These are phyloP conservation scores for Falco naumanni DNA, from an alignment of 2,797 vertebrate genomes.

Conservation along the genomic window DNA sequence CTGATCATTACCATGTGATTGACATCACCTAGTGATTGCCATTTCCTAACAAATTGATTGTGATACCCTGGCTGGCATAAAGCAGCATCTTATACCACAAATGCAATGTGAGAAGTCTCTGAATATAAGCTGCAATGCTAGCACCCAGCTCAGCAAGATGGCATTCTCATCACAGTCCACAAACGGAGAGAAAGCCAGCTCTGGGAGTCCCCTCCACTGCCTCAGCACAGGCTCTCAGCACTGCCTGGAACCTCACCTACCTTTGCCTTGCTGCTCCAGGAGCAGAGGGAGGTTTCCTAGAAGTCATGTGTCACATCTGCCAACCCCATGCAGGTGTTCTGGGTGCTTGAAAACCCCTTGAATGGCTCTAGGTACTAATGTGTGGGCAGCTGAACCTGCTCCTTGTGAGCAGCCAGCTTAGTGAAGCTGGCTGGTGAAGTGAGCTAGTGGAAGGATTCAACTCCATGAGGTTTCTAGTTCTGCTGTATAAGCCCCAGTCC, in stretches of 20 bases:
- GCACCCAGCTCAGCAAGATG: neutral
- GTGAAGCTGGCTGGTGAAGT: neutral
- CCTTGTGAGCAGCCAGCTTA: neutral
- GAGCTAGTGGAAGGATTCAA: neutral
- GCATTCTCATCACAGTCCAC: neutral
- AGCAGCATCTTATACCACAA: neutral
- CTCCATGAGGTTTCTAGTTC: neutral
- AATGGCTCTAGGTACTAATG: neutral
- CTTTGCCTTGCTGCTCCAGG: neutral
- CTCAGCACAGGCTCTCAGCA: accelerated
- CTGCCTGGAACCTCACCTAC: neutral
- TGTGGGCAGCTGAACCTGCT: neutral
- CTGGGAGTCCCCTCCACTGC: neutral
- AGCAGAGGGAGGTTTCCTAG: neutral
- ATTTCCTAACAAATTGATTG: neutral
- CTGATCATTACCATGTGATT: neutral
- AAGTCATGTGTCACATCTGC: neutral
- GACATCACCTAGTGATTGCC: neutral
- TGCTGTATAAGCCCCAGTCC: neutral
- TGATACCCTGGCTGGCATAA: neutral
- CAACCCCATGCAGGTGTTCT: neutral
- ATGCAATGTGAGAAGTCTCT: neutral
- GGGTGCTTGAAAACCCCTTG: neutral
- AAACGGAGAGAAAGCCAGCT: neutral
- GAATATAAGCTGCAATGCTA: neutral